Evolutionary conservation across 2,888 invertebrate species (phyloP).

Genomic region (Dusona sp.): DNA sequence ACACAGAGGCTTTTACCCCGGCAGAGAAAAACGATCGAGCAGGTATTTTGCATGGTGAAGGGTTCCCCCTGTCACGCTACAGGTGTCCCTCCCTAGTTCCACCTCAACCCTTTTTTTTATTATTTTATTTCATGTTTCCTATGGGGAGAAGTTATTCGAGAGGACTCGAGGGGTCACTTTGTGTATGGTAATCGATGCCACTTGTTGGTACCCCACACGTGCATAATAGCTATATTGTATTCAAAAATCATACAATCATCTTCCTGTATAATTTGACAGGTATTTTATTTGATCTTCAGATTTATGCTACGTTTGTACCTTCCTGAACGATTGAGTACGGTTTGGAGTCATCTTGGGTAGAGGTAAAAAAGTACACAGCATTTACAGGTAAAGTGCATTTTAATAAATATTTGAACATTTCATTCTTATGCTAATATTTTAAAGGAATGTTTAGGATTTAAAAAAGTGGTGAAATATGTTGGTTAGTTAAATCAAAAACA

Average conservation of each 20-base stretch:
- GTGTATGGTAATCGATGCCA: slow-evolving; percentile 65
- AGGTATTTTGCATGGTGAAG: slow-evolving; percentile 72
- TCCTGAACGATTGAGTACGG: background rate
- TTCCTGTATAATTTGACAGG: slow-evolving; percentile 23
- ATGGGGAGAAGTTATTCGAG: slow-evolving; percentile 50
- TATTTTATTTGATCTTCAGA: slow-evolving; percentile 21
- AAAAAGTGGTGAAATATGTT: too few species aligned
- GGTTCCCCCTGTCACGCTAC: slow-evolving; percentile 73
- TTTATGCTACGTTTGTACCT: background rate
- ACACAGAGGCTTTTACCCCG: slow-evolving; percentile 1
- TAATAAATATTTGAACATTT: background rate
- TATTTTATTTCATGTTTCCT: slow-evolving; percentile 48
- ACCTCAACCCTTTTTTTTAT: slow-evolving; percentile 73
- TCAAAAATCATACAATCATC: slow-evolving; percentile 25
- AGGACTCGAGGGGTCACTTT: slow-evolving; percentile 60
- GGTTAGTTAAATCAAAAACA: too few species aligned
- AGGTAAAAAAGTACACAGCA: background rate
- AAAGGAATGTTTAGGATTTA: too few species aligned
- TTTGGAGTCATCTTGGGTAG: background rate
- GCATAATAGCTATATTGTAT: slow-evolving; percentile 52
- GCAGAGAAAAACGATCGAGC: slow-evolving; percentile 51
- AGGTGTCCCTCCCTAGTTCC: slow-evolving; percentile 73
- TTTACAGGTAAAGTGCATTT: background rate
- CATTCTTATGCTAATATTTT: background rate
- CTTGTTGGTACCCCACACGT: slow-evolving; percentile 51